These are phyloP conservation scores for Dexiosoma caninum DNA, from an alignment of 2,888 invertebrate genomes.

Conservation along the genomic window DNA sequence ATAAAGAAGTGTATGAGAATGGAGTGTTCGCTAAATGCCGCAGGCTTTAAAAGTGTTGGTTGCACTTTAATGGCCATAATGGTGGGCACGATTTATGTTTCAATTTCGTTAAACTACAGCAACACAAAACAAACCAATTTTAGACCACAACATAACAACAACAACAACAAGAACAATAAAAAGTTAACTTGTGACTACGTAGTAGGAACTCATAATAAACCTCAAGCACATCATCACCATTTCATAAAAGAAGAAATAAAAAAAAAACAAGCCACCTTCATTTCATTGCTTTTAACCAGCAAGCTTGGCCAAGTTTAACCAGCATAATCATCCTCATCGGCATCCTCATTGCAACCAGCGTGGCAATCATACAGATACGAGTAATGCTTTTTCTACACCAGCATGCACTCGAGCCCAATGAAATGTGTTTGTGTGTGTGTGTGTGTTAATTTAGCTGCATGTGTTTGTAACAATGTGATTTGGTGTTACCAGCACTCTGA, in stretches of 20 bases:
- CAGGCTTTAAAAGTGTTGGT: constrained; percentile 63
- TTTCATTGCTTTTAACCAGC: constrained; percentile 2
- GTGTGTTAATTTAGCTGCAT: neutral
- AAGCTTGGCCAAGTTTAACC: constrained; percentile 31
- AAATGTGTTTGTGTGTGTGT: constrained; percentile 23
- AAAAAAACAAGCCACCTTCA: neutral
- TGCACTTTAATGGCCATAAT: constrained; percentile 74
- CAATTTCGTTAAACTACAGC: constrained; percentile 72
- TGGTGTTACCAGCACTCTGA: neutral
- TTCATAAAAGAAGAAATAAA: constrained; percentile 11
- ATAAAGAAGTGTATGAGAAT: constrained; percentile 30
- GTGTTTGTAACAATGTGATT: constrained; percentile 19
- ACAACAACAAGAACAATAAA: neutral
- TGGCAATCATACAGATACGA: constrained; percentile 28
- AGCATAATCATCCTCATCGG: constrained; percentile 28
- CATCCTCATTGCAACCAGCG: neutral
- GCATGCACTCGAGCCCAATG: constrained; percentile 41
- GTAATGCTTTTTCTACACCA: neutral
- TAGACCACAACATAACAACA: constrained; percentile 7
- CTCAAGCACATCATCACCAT: constrained; percentile 58
- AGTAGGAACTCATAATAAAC: constrained; percentile 25
- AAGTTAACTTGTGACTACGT: neutral
- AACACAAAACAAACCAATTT: constrained; percentile 60
- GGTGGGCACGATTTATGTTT: constrained; percentile 72
- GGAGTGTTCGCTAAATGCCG: constrained; percentile 62